A percentile compares a stretch with the other conserved stretches of the same genome.
These are phyloP conservation scores for Latheticus oryzae DNA, from an alignment of 2,888 invertebrate genomes.

Conservation along the genomic window DNA sequence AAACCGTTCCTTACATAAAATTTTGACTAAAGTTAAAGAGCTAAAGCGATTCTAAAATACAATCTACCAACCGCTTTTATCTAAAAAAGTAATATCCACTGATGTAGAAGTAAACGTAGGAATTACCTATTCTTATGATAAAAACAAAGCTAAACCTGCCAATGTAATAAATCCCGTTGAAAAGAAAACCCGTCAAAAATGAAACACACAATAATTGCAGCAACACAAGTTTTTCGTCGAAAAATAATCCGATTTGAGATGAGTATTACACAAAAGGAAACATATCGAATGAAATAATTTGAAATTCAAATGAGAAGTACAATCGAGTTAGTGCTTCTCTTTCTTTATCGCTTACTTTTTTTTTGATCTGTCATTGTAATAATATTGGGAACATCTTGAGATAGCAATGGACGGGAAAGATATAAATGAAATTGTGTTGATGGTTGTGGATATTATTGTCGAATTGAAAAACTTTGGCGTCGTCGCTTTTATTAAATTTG, in stretches of 20 bases:
- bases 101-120: too few relatives aligned
- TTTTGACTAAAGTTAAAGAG: too few relatives aligned
- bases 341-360: slow-evolving; percentile 23
- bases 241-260: slow-evolving; percentile 37
- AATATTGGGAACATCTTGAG: slow-evolving; percentile 41
- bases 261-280: slow-evolving; percentile 44
- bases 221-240: slow-evolving; percentile 32
- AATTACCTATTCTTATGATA: too few relatives aligned
- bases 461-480: slow-evolving; percentile 48
- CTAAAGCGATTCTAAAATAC: too few relatives aligned
- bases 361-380: slow-evolving; percentile 34
- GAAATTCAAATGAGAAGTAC: slow-evolving; percentile 48
- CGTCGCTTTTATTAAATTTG: slow-evolving; percentile 47
- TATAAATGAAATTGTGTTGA: slow-evolving; percentile 41
- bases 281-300: slow-evolving; percentile 46
- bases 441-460: slow-evolving; percentile 35
- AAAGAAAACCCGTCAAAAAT: slow-evolving; percentile 7
- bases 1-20: too few relatives aligned
- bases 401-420: slow-evolving; percentile 43
- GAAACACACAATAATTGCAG: slow-evolving; percentile 28
- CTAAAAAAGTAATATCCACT: too few relatives aligned
- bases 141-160: too few relatives aligned
- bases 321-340: slow-evolving; percentile 45
- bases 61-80: too few relatives aligned
- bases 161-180: slow-evolving; percentile 14